Evolutionary conservation across 2,113 vertebrate species (phyloP).

Genomic region (Apus apus): DNA sequence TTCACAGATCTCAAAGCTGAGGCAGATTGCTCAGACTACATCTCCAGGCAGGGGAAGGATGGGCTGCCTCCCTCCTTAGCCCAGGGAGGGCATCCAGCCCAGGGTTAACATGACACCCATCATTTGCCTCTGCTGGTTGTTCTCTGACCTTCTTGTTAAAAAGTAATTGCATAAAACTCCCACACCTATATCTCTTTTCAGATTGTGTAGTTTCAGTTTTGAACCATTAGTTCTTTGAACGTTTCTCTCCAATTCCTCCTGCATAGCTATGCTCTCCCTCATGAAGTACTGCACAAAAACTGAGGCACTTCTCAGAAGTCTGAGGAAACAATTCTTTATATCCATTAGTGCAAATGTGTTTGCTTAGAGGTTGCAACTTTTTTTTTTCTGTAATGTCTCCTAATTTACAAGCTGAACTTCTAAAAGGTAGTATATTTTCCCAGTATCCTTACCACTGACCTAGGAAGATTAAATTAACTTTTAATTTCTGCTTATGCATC

Average conservation of each 20-base stretch:
- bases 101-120: not conserved
- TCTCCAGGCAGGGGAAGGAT: not conserved
- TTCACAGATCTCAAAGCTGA: not conserved
- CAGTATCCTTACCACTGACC: not conserved
- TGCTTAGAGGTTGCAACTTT: not conserved
- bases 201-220: not conserved
- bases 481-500: not conserved
- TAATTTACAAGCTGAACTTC: not conserved
- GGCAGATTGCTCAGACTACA: not conserved
- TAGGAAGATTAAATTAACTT: not conserved
- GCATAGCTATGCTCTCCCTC: not conserved
- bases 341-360: not conserved
- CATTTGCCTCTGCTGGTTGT: not conserved
- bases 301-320: not conserved
- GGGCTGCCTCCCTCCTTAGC: not conserved
- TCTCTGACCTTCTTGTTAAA: not conserved
- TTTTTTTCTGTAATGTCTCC: not conserved
- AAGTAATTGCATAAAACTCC: not conserved
- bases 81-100: not conserved
- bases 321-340: not conserved
- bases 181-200: not conserved
- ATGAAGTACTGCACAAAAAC: fast-evolving
- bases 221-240: not conserved
- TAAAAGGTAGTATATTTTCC: not conserved
- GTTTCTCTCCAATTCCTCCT: not conserved